Evolutionary conservation across 2,113 vertebrate genomes (phyloP).

Genomic region (Eulacestoma nigropectus): DNA sequence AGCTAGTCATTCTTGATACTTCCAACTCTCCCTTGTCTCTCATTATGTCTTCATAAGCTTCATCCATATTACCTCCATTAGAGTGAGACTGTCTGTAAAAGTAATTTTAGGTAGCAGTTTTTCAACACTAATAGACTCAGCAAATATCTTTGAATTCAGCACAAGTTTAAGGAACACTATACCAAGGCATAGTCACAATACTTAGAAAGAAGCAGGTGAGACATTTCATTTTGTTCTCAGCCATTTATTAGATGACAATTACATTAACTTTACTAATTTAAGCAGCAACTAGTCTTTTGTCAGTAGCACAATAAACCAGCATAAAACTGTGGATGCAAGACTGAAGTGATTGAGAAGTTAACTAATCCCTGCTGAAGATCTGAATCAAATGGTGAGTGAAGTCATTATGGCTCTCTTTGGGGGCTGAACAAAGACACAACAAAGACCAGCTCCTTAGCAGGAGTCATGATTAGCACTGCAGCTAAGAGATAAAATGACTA

Average conservation of each 20-base stretch:
- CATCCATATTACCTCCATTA: not conserved
- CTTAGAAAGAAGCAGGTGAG: not conserved
- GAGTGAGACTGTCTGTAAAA: not conserved
- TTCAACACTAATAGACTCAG: not conserved
- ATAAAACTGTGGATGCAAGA: not conserved
- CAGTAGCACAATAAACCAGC: not conserved
- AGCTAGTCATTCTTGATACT: conserved; percentile 76
- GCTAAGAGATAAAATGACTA: not conserved
- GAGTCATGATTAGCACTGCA: not conserved
- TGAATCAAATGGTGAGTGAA: not conserved
- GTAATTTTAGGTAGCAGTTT: not conserved
- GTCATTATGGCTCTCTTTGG: not conserved
- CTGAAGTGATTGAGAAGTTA: not conserved
- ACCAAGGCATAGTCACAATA: not conserved
- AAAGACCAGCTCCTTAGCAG: not conserved
- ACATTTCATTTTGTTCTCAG: not conserved
- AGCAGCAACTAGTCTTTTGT: not conserved
- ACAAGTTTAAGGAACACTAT: not conserved
- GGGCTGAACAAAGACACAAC: not conserved
- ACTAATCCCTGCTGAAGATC: not conserved
- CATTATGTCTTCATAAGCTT: conserved; percentile 63
- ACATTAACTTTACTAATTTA: not conserved
- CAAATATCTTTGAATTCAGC: not conserved
- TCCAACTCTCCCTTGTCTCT: conserved; percentile 81
- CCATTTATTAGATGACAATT: not conserved